phyloP scores from a whole-genome alignment of 2,888 invertebrate genomes.

The Eucera pruinosa region DNA sequence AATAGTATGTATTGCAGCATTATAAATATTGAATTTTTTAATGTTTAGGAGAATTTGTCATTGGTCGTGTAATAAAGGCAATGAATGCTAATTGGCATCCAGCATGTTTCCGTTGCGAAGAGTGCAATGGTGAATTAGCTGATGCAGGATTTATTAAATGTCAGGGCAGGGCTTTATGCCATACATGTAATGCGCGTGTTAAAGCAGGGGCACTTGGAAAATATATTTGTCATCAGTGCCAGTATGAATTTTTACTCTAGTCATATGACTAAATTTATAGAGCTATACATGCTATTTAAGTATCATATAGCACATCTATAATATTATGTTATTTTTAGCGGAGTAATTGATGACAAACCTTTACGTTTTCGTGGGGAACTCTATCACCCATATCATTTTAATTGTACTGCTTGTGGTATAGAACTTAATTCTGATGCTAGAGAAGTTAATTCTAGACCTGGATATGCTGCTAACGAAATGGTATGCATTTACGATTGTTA shows the following conservation, averaged over 20 bases:
- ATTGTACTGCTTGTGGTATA: conserved; percentile 95
- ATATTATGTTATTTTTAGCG: conserved; percentile 86
- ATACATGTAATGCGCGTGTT: conserved; percentile 97
- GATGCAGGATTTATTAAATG: conserved; percentile 99
- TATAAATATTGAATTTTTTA: conserved; percentile 14
- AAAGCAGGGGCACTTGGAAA: conserved; percentile 98
- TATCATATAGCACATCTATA: background rate
- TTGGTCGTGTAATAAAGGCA: conserved; percentile 99
- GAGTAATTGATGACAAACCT: conserved; percentile 95
- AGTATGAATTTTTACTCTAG: conserved; percentile 88
- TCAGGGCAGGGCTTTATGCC: conserved; percentile 94
- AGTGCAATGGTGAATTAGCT: conserved; percentile 95
- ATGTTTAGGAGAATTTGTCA: conserved; percentile 94
- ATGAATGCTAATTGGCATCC: conserved; percentile 99
- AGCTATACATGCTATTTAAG: conserved; percentile 27
- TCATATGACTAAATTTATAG: conserved; percentile 20
- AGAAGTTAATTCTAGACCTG: conserved; percentile 96
- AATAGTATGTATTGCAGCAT: conserved; percentile 2
- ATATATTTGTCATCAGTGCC: conserved; percentile 99
- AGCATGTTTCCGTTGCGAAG: conserved; percentile 97
- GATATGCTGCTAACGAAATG: conserved; percentile 95
- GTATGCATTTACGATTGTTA: conserved; percentile 81
- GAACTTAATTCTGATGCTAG: conserved; percentile 98
- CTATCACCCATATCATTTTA: conserved; percentile 99
- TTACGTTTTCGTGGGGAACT: conserved; percentile 97